Conservation (phyloP, 2,888 invertebrate genomes). For the Galerucella calmariensis region DNA sequence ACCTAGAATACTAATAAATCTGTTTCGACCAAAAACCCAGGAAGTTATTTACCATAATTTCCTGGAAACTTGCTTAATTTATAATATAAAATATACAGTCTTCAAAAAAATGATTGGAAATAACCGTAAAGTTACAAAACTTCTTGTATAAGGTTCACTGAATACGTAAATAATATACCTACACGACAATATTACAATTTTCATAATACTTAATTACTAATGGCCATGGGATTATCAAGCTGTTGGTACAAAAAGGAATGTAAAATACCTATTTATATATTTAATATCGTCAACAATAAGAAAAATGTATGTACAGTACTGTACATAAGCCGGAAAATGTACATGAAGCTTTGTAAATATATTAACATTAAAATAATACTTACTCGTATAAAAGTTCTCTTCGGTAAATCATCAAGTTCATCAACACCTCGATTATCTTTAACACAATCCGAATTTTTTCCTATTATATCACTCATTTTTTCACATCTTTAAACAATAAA, state of each 20-base stretch:
- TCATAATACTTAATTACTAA: background rate
- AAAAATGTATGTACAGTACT: too few species aligned
- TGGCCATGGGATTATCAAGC: slow-evolving; percentile 2
- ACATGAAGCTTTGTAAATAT: too few species aligned
- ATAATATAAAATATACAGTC: too few species aligned
- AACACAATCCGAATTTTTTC: slow-evolving; percentile 24
- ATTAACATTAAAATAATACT: slow-evolving; percentile 13
- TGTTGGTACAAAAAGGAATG: background rate
- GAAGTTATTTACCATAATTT: too few species aligned
- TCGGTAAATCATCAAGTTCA: slow-evolving; percentile 45
- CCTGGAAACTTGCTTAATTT: too few species aligned
- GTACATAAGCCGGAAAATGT: too few species aligned
- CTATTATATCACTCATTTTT: slow-evolving; percentile 39
- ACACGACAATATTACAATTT: background rate
- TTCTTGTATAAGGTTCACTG: background rate
- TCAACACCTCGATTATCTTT: slow-evolving; percentile 38
- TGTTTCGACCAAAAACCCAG: too few species aligned
- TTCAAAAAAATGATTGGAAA: too few species aligned
- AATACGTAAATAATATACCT: background rate
- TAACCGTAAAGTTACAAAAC: background rate
- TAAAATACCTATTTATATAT: too few species aligned
- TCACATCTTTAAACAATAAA: slow-evolving; percentile 38
- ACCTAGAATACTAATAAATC: too few species aligned
- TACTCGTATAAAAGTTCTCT: slow-evolving; percentile 51
- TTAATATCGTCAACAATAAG: too few species aligned